Evolutionary conservation across 2,113 vertebrate genomes (phyloP), one percentile per base, ranked within the genome.

Genomic region (Amia ocellicauda): DNA sequence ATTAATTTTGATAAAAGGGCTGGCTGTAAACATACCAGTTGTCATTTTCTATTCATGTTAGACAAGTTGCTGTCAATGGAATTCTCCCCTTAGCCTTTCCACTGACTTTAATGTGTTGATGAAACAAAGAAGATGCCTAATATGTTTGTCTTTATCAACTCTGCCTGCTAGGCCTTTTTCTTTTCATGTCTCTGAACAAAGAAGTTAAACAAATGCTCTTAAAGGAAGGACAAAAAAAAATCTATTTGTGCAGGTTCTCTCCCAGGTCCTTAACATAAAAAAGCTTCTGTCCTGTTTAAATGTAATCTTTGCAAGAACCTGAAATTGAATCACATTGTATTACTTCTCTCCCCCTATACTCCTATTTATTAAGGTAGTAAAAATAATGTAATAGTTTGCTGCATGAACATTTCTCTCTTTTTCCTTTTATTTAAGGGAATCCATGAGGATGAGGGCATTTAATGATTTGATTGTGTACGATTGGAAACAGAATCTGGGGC

Each of bases 281-380:
- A 58, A 58, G 27, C 54, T 10, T n/a, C 4, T 45, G 43, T 17
- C 43, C 27, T 40, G 54, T 58, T 11, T n/a, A 17, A 50, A 27
- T 54, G 55, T 27, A n/a, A 50, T 27, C 24, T 58, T 57, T 19
- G 50, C 45, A 27, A 19, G 45, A 45, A 42, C 54, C n/a, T 23
- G 49, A 28, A 36, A 52, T 29, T 36, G 60, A 36, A 28, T 49
- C 60, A 23, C 17, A 16, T 54, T 55, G 36, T 58, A 58, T n/a
- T 16, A 20, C 55, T 24, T 54, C 31, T 36, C 11, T 36, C 11
- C 5, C 31, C 11, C 31, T 36, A 53, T 27, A 36, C 42, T n/a
- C 28, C 26, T 65, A 58, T 65, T 65, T 65, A 65, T 56, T 40
- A 28, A 27, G 63, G 20, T 27, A 28, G 36, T 36, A 36, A 36